Conservation (phyloP, 2,797 vertebrate species). For the Danionella dracula region DNA sequence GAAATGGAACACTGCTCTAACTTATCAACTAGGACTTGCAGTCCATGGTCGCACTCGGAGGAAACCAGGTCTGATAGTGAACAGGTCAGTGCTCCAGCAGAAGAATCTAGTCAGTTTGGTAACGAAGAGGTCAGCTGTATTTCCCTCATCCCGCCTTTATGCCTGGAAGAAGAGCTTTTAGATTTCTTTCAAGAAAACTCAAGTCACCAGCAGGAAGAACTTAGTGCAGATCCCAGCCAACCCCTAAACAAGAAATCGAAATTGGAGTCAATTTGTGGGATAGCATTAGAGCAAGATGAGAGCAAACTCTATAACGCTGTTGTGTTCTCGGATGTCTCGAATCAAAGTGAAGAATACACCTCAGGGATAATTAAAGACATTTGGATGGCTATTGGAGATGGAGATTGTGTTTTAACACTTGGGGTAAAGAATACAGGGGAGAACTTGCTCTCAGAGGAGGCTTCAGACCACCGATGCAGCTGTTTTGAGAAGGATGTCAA, state of each 20-base stretch:
- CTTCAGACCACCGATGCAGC: slow-evolving; percentile 78
- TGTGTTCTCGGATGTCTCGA: slow-evolving; percentile 75
- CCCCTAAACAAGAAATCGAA: slow-evolving; percentile 92
- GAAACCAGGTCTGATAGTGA: slow-evolving; percentile 98
- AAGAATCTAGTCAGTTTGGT: slow-evolving; percentile 82
- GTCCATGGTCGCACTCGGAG: slow-evolving; percentile 98
- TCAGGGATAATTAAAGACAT: slow-evolving; percentile 98
- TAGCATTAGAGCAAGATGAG: slow-evolving; percentile 88
- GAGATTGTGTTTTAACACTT: slow-evolving; percentile 65
- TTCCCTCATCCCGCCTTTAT: slow-evolving; percentile 84
- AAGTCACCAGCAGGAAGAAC: slow-evolving; percentile 73
- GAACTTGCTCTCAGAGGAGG: slow-evolving; percentile 78
- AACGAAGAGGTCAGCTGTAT: slow-evolving; percentile 85
- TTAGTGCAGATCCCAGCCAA: slow-evolving; percentile 75
- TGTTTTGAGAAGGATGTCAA: slow-evolving; percentile 80
- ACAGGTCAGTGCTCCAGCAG: slow-evolving; percentile 78
- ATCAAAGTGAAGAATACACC: slow-evolving; percentile 85
- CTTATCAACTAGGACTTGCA: slow-evolving; percentile 98
- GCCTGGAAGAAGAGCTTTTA: slow-evolving; percentile 90
- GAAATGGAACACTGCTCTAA: slow-evolving; percentile 99
- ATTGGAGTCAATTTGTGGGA: slow-evolving; percentile 97
- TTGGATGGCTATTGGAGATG: slow-evolving; percentile 87
- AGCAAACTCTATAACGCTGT: slow-evolving; percentile 80
- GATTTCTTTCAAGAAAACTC: slow-evolving; percentile 88
- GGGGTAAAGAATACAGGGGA: slow-evolving; percentile 75